Conservation (phyloP, 2,113 vertebrate species). For the Phoenicopterus ruber region DNA sequence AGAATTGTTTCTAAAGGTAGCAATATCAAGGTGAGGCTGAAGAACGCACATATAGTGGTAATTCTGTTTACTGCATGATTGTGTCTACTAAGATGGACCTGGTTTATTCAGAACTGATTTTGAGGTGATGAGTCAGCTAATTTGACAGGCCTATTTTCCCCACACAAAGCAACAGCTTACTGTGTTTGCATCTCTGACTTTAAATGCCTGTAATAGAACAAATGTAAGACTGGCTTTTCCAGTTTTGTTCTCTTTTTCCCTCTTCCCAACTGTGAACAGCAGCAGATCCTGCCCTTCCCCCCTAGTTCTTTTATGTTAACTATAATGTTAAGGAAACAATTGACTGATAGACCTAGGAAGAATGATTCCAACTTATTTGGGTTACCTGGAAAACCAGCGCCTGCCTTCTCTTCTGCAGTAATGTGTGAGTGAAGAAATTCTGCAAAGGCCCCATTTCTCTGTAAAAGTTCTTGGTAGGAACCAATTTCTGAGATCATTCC, state of each 20-base stretch:
- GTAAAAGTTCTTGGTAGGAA: slow-evolving; percentile 87
- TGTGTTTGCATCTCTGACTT: neutral
- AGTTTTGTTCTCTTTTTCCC: neutral
- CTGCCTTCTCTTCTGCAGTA: neutral
- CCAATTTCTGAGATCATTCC: slow-evolving; percentile 88
- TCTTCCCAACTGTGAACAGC: neutral
- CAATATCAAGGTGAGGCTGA: neutral
- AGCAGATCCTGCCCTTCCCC: neutral
- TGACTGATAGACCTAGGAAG: neutral
- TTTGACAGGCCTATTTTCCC: neutral
- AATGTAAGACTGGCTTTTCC: neutral
- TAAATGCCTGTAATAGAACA: neutral
- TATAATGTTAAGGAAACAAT: neutral
- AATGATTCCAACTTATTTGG: neutral
- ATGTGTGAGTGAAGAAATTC: slow-evolving; percentile 75
- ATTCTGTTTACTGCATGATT: neutral
- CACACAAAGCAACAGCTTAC: neutral
- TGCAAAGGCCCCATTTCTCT: slow-evolving; percentile 83
- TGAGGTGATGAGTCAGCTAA: neutral
- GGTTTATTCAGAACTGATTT: neutral
- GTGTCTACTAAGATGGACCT: neutral
- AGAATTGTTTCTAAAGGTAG: neutral
- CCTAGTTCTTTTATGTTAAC: neutral
- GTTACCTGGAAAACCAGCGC: neutral
- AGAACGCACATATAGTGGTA: neutral